phyloP scores from a whole-genome alignment of 1,140 invertebrate genomes.

The Laupala kohalensis region DNA sequence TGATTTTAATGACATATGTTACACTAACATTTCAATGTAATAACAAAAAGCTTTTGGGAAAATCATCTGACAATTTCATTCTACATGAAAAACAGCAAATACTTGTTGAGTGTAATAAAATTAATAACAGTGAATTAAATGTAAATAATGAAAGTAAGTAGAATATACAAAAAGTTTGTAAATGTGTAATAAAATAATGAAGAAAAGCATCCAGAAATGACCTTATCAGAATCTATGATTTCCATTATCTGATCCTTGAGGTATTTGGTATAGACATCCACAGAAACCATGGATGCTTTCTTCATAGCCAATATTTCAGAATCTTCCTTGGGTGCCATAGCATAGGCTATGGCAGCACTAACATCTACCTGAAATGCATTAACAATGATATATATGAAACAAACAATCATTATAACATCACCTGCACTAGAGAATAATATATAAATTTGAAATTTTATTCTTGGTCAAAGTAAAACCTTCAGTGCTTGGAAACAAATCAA shows the following conservation, averaged over 20 bases:
- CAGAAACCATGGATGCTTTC: slow-evolving; percentile 83
- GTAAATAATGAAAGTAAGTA: too few species aligned
- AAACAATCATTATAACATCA: background rate
- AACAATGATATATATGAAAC: slow-evolving; percentile 3
- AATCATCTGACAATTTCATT: too few species aligned
- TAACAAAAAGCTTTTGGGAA: too few species aligned
- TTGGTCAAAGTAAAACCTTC: background rate
- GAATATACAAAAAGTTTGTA: too few species aligned
- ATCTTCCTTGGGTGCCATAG: slow-evolving; percentile 94
- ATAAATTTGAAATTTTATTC: background rate
- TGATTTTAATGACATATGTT: too few species aligned
- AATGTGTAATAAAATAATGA: too few species aligned
- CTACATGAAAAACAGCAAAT: too few species aligned
- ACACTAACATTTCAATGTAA: too few species aligned
- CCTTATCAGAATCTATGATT: slow-evolving; percentile 93
- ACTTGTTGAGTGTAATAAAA: too few species aligned
- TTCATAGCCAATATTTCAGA: slow-evolving; percentile 82
- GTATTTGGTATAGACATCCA: slow-evolving; percentile 93
- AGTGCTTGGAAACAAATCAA: background rate
- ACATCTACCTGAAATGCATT: slow-evolving; percentile 57
- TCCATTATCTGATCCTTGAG: slow-evolving; percentile 97
- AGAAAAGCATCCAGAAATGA: too few species aligned
- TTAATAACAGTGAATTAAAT: too few species aligned
- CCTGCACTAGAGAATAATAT: background rate
- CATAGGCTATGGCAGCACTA: slow-evolving; percentile 63